phyloP scores from a whole-genome alignment of 2,113 vertebrate genomes.

The Dipodomys ordii region DNA sequence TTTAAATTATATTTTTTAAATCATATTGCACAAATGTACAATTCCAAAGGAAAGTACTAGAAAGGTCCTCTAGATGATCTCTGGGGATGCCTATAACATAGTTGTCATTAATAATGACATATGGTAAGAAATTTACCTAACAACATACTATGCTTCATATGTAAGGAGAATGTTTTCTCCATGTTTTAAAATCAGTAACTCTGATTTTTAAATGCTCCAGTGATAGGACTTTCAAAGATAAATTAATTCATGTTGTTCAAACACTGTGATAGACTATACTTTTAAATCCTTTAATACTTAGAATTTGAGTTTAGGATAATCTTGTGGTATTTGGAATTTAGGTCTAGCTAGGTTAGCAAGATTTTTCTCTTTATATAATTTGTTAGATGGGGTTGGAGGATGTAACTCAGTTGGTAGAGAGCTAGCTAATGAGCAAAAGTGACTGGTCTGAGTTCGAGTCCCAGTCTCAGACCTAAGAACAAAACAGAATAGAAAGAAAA shows the following conservation, averaged over 20 bases:
- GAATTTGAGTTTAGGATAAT: constrained; percentile 44
- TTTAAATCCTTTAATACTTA: constrained; percentile 40
- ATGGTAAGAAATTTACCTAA: constrained; percentile 37
- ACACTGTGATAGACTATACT: constrained; percentile 53
- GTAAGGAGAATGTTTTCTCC: constrained; percentile 47
- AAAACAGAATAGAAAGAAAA: no score
- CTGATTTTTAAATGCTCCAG: not conserved
- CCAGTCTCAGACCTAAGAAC: no score
- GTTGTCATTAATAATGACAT: not conserved
- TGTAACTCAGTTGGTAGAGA: no score
- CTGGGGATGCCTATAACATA: constrained; percentile 7
- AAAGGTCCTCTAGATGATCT: constrained; percentile 35
- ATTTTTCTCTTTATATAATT: constrained; percentile 41
- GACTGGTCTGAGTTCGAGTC: not conserved
- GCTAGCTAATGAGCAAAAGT: not conserved
- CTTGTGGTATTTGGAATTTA: constrained; percentile 52
- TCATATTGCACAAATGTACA: constrained; percentile 24
- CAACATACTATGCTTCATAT: constrained; percentile 23
- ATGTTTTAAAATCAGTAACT: constrained; percentile 72
- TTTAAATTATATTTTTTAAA: constrained; percentile 49
- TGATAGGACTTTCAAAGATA: constrained; percentile 48
- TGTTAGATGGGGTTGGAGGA: no score
- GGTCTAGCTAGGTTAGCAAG: constrained; percentile 27
- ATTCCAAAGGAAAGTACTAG: constrained; percentile 7
- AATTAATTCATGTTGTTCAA: constrained; percentile 61